Evolutionary conservation across 2,888 invertebrate genomes (phyloP), one percentile per base, ranked within the genome.

Genomic region (Dromius quadrimaculatus): DNA sequence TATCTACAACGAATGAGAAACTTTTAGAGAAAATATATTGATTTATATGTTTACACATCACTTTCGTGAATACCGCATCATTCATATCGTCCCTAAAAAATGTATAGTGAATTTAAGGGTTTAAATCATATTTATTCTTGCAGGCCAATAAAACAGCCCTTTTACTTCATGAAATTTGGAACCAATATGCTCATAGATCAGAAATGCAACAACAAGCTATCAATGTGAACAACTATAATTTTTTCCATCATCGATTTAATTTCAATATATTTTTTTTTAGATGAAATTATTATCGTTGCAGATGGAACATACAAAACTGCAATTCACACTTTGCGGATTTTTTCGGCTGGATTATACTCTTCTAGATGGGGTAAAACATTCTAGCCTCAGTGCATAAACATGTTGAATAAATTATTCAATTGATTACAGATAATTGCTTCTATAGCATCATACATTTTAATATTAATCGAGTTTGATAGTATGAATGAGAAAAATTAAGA

Each of bases 271-370:
- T 43, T 23, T 43, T 8, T 63, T 63, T 28, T 28, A 64, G 64
- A 47, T 64, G 64, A 64, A 47, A 28, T 20, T 64, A 13, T 17
- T 64, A 19, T 64, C 64, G 5, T 32, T 64, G 17, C 64, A 64
- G 11, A 64, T 64, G 64, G 32, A 47, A 19, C 64, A 64, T 15
- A 64, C 45, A 8, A 45, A 64, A 34, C 47, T 64, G 19, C 64
- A 13, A 9, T 64, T 64, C 47, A 64, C 64, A 11, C 47, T 64
- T 32, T 64, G 64, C 34, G 64, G 64, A 34, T 64, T 64, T 34
- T 64, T 64, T 11, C 45, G 34, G 4, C 3, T 64, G 2, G 47
- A 64, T 5, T 47, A 64, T 23, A 47, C 64, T 6, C 34, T 64
- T 19, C 15, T 64, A 22, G 15, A 47, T 23, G 47, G 20, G 47